Evolutionary conservation across 2,113 vertebrate species (phyloP), one percentile per base, ranked within the genome.

Genomic region (Spheniscus mendiculus): DNA sequence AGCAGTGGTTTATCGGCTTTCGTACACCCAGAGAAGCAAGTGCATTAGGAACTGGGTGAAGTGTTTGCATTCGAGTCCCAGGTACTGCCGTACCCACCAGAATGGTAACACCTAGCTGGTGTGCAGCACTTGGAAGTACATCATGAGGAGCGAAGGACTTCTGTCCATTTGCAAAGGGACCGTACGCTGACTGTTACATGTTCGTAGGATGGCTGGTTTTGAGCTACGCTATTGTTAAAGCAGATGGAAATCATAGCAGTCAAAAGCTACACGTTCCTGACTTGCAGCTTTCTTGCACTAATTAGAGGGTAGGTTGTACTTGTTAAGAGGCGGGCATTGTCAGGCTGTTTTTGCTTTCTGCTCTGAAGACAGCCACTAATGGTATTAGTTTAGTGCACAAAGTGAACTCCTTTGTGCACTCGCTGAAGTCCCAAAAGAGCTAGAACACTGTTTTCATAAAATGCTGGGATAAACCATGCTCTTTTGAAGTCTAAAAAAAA

Each of bases 381-480:
- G 52, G 66, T 65, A 52, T 71, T 90, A 5, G 25, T 71, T 90
- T 62, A 91, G 36, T 47, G 53, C 38, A 92, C 53, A 82, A 94
- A 96, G 78, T 89, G 30, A 97, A 89, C 58, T 79, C 29, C 70
- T 76, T 59, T 72, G 52, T 74, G 52, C 23, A 50, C 55, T 85
- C 58, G 50, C 34, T 92, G 63, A 96, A 93, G 83, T 92, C 29
- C 63, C 76, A 63, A 89, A 96, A 88, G 81, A 96, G 82, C 71
- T 53, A 96, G 83, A 96, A 87, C 29, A 62, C 25, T 6, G 23
- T 87, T 97, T 96, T 96, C 34, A 90, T 45, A 95, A 92, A 96
- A 82, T 65, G 69, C 15, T 49, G 58, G 88, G 70, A 95, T 58
- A 62, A 97, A 97, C 92, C 62, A 62, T 86, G 18, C 22, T 95